Evolutionary conservation across 2,888 invertebrate species (phyloP), one percentile per base, ranked within the genome.

Genomic region (Seira musarum): DNA sequence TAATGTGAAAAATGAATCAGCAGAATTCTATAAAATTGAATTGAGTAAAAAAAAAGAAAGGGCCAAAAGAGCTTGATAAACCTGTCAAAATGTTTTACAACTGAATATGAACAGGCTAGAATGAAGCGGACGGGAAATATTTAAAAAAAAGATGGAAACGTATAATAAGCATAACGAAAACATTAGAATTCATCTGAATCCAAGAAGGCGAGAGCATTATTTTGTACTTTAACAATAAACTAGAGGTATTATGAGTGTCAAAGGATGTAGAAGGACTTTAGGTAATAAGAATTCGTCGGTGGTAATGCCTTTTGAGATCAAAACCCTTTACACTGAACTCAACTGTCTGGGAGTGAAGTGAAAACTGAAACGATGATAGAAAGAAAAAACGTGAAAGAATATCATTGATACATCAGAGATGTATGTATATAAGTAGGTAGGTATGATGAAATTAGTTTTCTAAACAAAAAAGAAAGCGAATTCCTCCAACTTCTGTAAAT

Each of bases 141-240:
- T 24, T 57, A 60, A 30, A 60, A 17, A 65, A 40, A 65, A 35
- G 65, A 57, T n/a, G 40, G 57, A 60, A 17, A 61, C 1, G 19
- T 19, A n/a, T 25, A 72, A 57, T n/a, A 57, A 57, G 57, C 19
- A 19, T 35, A 75, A 68, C 21, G 46, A 75, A 57, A 61, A 19
- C 68, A 66, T 75, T 75, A 75, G 63, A 75, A 68, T 75, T 75
- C 68, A 75, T 75, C 75, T 21, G 63, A 61, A 66, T 53, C 74
- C 15, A 15, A 19, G 19, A 57, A 30, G 40, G 24, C 25, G 63
- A 25, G 57, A 30, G 35, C 17, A 17, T 63, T 63, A 71, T 63
- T 61, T 40, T 61, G 61, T 61, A 40, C 17, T 17, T 10, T 57
- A n/a, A 57, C 8, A 15, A 57, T 57, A 57, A 57, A 57, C 57